Conservation (phyloP, 2,797 vertebrate species). For the Miopithecus talapoin region DNA sequence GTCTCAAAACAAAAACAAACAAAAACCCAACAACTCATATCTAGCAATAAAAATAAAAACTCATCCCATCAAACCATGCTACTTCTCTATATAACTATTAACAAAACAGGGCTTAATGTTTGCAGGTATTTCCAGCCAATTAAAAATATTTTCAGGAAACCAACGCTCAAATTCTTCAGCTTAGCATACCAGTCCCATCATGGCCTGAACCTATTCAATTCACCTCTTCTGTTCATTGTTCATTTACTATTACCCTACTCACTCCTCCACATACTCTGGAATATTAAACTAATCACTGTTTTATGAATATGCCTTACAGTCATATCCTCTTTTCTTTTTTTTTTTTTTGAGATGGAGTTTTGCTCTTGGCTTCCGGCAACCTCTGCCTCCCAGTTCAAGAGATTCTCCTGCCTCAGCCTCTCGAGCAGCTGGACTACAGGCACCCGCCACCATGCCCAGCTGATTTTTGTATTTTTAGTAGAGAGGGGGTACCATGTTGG, state of each 20-base stretch:
- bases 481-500: too few species aligned
- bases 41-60: constrained; percentile 1
- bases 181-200: background rate
- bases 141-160: background rate
- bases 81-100: background rate
- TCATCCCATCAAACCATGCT: background rate
- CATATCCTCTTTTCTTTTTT: background rate
- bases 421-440: too few species aligned
- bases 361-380: background rate
- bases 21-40: background rate
- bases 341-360: background rate
- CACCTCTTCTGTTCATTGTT: background rate
- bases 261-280: background rate
- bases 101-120: background rate
- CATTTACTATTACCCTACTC: background rate
- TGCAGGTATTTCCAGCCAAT: background rate
- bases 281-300: background rate
- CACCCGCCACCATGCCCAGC: too few species aligned
- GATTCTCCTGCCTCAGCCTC: too few species aligned
- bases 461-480: too few species aligned
- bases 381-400: too few species aligned
- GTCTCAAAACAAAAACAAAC: background rate
- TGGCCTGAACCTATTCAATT: background rate
- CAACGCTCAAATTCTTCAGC: background rate
- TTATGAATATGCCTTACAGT: background rate